Conservation (phyloP, 53 echinoderm and acorn worm genomes). For the Holothuria scabra region DNA sequence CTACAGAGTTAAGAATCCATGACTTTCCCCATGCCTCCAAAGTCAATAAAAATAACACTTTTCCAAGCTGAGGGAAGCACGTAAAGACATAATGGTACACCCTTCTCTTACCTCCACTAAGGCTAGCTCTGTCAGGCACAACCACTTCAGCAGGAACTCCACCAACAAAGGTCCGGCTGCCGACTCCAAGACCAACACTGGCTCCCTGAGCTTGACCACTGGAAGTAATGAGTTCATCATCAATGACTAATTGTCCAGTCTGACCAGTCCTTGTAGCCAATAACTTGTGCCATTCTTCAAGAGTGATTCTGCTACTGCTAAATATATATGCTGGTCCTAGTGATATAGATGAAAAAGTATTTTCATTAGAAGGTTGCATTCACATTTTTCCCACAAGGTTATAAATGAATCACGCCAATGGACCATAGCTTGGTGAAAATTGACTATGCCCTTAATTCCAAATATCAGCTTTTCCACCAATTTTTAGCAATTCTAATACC, state of each 20-base stretch:
- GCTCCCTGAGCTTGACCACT: conserved; percentile 71
- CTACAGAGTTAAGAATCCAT: too few relatives aligned
- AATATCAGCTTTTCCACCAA: too few relatives aligned
- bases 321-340: conserved; percentile 52
- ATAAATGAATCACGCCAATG: too few relatives aligned
- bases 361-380: not conserved
- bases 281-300: conserved; percentile 76
- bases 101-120: conserved; percentile 70
- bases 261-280: conserved; percentile 62
- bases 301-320: conserved; percentile 51
- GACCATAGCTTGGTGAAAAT: too few relatives aligned
- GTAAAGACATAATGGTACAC: not conserved
- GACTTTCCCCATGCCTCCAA: too few relatives aligned
- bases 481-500: too few relatives aligned
- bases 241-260: conserved; percentile 64
- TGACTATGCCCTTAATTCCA: too few relatives aligned
- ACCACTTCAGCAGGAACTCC: conserved; percentile 67
- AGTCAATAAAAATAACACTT: too few relatives aligned
- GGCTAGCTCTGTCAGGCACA: conserved; percentile 71
- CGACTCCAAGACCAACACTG: conserved; percentile 67
- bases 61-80: too few relatives aligned
- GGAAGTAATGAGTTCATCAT: conserved; percentile 60
- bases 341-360: not conserved
- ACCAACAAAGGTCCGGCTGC: conserved; percentile 72
- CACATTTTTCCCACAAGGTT: too few relatives aligned